Evolutionary conservation across 2,113 vertebrate species (phyloP).

Genomic region (Chloebia gouldiae): DNA sequence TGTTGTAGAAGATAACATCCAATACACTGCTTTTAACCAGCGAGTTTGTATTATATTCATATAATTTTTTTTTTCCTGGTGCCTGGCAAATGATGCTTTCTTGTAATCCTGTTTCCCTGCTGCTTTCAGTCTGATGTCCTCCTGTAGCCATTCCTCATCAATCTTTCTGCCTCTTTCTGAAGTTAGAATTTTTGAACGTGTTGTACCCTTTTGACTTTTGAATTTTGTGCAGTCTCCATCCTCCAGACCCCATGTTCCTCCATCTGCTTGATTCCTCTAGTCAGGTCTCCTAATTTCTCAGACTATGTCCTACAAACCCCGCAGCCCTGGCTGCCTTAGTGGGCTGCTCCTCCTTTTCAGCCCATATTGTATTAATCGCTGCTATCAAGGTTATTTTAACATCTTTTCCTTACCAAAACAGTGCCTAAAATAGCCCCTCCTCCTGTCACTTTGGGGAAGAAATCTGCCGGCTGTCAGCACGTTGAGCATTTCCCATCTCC

Average conservation of each 20-base stretch:
- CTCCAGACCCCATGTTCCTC: not conserved
- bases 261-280: not conserved
- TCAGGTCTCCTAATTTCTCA: not conserved
- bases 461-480: not conserved
- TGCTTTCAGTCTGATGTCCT: not conserved
- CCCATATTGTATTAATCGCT: not conserved
- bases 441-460: conserved; percentile 21
- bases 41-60: not conserved
- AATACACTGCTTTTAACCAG: not conserved
- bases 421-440: conserved; percentile 33
- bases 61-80: not conserved
- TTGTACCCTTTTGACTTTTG: not conserved
- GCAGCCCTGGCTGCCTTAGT: not conserved
- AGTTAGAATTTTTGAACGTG: not conserved
- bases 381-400: conserved; percentile 12
- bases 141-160: not conserved
- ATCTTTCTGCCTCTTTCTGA: not conserved
- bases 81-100: not conserved
- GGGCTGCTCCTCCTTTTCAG: not conserved
- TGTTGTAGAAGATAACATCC: not conserved
- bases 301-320: fast-evolving
- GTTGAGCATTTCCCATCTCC: not conserved
- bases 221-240: not conserved
- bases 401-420: not conserved
- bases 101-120: not conserved